Conservation (phyloP, 2,888 invertebrate genomes). For the Parthenolecanium corni region DNA sequence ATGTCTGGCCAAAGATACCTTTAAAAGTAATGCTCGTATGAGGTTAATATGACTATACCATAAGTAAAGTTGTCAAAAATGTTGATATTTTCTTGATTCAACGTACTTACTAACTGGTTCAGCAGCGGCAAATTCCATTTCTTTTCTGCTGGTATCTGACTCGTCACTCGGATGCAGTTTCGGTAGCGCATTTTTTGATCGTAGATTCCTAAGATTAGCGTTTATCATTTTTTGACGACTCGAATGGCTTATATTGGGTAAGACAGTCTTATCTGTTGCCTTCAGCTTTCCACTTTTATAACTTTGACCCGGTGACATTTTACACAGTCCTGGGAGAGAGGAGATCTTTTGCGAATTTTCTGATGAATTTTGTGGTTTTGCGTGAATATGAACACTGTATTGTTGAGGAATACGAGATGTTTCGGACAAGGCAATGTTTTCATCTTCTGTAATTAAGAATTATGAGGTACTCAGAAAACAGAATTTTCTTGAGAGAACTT, state of each 20-base stretch:
- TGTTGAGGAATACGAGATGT: slow-evolving; percentile 31
- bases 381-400: slow-evolving; percentile 35
- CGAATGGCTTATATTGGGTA: slow-evolving; percentile 6
- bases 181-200: slow-evolving; percentile 4
- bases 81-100: background rate
- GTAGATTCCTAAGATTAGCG: background rate
- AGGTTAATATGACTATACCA: too few species aligned
- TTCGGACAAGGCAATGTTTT: slow-evolving; percentile 3
- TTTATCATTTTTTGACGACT: background rate
- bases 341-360: background rate
- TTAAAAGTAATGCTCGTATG: too few species aligned
- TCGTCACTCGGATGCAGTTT: slow-evolving; percentile 9
- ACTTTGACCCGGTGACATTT: background rate
- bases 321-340: slow-evolving; percentile 3
- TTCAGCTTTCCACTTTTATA: slow-evolving; percentile 6
- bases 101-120: slow-evolving; percentile 26
- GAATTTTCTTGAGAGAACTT: background rate
- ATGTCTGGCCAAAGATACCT: too few species aligned
- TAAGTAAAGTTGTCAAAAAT: too few species aligned
- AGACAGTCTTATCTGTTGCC: background rate
- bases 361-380: slow-evolving; percentile 31
- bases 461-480: background rate
- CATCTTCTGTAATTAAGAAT: background rate
- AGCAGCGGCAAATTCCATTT: background rate
- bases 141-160: background rate